phyloP scores from a whole-genome alignment of 2,888 invertebrate species.

The Noctua janthe region DNA sequence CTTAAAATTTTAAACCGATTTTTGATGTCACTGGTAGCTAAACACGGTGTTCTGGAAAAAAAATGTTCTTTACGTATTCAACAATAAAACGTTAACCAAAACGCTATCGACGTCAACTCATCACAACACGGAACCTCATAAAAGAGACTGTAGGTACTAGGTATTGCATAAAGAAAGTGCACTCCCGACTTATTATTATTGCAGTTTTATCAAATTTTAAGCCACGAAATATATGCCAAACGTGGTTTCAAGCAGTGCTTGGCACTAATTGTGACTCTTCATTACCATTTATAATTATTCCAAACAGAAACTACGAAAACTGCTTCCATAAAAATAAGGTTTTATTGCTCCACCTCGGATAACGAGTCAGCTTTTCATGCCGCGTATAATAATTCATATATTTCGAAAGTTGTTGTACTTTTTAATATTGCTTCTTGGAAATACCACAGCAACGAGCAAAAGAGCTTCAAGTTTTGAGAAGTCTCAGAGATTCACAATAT shows the following conservation, averaged over 20 bases:
- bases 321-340: constrained; percentile 54
- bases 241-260: constrained; percentile 57
- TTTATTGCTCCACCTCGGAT: constrained; percentile 40
- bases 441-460: constrained; percentile 66
- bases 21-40: not conserved
- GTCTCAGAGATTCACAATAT: constrained; percentile 75
- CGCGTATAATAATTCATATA: constrained; percentile 63
- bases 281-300: constrained; percentile 63
- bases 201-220: constrained; percentile 42
- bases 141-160: not conserved
- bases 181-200: constrained; percentile 15
- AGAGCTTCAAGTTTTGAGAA: constrained; percentile 69
- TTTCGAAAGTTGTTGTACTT: constrained; percentile 70
- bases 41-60: not conserved
- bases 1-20: not conserved
- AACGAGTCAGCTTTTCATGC: constrained; percentile 51
- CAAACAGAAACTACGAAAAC: constrained; percentile 49
- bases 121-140: not conserved
- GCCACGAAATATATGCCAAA: constrained; percentile 43
- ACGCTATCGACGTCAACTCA: not conserved
- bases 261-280: constrained; percentile 60
- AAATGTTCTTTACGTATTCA: too few species aligned
- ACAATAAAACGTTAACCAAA: not conserved
- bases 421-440: constrained; percentile 72
- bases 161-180: not conserved